Base-by-base conservation (phyloP, 2,797 vertebrate genomes). In the Enteromius unitaeniatus region DNA sequence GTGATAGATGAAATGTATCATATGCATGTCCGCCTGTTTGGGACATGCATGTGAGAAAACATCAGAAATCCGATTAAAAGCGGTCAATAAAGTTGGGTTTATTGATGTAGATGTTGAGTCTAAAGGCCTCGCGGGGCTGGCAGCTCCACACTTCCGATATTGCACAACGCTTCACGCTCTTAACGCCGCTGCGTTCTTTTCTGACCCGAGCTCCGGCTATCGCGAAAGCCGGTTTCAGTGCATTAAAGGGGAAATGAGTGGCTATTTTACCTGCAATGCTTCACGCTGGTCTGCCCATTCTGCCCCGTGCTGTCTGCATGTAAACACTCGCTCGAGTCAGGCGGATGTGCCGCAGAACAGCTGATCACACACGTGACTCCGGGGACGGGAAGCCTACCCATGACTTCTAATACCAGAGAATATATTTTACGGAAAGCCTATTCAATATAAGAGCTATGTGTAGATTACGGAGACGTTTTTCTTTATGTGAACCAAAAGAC, bases 261-360 rank as follows among this genome's bases (percentile, higher is more conserved):
- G 14, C 10, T 34, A 21, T 79, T 79, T 23, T 92, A 93, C 92
- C 92, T 93, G 88, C 77, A 84, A 14, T 19, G 87, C 28, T 72
- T 95, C 91, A 94, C 2, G 88, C 91, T 87, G 84, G 86, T 55
- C 85, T 87, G 89, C 75, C 89, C 94, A 94, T 95, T 88, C 90
- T 92, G 90, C 67, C 69, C 86, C 82, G 62, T 84, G 86, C 76
- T 62, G 34, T 55, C 62, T 81, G 77, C 79, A 90, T 89, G 85
- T 92, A 95, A 94, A 94, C 95, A 95, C 94, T 94, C 93, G 86
- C 75, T 89, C 92, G 74, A 89, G 88, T 89, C 91, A 94, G 90
- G 93, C 93, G 93, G 93, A 92, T 90, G 90, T 92, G 85, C 90
- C 89, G 90, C 75, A 49, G 85, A 90, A 87, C 93, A 94, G 94